Base-by-base conservation (phyloP, 2,113 vertebrate genomes). In the Cavia porcellus region DNA sequence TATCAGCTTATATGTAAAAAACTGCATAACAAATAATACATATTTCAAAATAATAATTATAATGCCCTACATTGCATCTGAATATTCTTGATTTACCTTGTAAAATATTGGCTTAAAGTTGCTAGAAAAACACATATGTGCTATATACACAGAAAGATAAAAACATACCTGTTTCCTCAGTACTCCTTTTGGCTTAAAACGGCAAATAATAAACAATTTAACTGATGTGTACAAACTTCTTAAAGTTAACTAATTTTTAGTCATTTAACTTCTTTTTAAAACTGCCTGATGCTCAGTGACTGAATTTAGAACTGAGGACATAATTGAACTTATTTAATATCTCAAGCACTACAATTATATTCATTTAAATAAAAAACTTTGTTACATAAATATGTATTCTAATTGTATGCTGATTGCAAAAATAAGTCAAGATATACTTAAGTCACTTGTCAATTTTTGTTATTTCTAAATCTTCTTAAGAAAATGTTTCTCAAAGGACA, bases 311-410 rank as follows among this genome's bases (percentile, higher is more conserved):
- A 38, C 72, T 93, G 68, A 92, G 62, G 0, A 94, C 32, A 96
- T 82, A 98, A 98, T 87, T 80, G 74, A 82, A 87, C 47, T 9
- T 45, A 70, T 61, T 84, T 95, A 90, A 50, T 95, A 90, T 77
- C 68, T 95, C 68, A 94, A 97, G 77, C 62, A 57, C 30, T 97
- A 96, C 42, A 92, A 92, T 90, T 97, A 91, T 96, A 55, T 97
- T 68, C 86, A 84, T n/a, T 96, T 92, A 35, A 96, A 94, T 95
- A 93, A 93, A 57, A 74, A 92, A 38, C 38, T 72, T 91, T 45
- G 24, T 96, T 95, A 84, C 96, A 95, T 92, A 98, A 97, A 61
- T 74, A 89, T 17, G 61, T 66, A 86, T 32, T 32, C 95, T 95
- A 97, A 95, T 95, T 8, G 42, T 28, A 85, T 77, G 2, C 85